phyloP scores from a whole-genome alignment of 2,888 invertebrate species.

The Protophormia terraenovae region DNA sequence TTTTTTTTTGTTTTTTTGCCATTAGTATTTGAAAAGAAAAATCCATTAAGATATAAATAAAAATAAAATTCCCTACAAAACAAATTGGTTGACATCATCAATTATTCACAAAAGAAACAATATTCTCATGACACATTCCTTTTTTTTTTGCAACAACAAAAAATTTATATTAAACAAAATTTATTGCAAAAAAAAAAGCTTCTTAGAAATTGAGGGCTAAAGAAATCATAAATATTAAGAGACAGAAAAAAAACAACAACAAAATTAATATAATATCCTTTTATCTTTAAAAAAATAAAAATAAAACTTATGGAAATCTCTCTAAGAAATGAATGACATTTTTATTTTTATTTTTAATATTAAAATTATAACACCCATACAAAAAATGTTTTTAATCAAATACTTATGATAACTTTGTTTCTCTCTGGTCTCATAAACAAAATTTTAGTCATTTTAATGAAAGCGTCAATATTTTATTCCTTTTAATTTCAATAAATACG shows the following conservation, averaged over 20 bases:
- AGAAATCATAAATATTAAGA: neutral
- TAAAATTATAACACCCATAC: neutral
- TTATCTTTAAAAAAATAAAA: neutral
- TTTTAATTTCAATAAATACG: conserved; percentile 58
- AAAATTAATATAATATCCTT: neutral
- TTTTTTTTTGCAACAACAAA: neutral
- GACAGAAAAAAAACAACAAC: neutral
- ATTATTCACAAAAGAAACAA: conserved; percentile 32
- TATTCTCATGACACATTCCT: conserved; percentile 11
- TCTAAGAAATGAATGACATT: neutral
- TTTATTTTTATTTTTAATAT: neutral
- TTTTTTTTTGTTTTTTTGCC: neutral
- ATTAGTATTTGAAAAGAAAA: neutral
- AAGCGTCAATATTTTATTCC: conserved; percentile 50
- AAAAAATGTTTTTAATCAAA: neutral
- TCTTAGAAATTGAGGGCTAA: neutral
- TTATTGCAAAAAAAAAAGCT: neutral
- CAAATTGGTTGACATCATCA: conserved; percentile 46
- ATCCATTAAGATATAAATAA: conserved; percentile 18
- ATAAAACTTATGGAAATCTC: neutral
- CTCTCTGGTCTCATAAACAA: too few species aligned
- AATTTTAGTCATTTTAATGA: neutral
- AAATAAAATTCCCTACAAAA: neutral
- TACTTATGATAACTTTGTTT: neutral
- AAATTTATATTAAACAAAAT: neutral